Base-by-base conservation (phyloP, 1,140 invertebrate species). In the Probaryconus sp. region DNA sequence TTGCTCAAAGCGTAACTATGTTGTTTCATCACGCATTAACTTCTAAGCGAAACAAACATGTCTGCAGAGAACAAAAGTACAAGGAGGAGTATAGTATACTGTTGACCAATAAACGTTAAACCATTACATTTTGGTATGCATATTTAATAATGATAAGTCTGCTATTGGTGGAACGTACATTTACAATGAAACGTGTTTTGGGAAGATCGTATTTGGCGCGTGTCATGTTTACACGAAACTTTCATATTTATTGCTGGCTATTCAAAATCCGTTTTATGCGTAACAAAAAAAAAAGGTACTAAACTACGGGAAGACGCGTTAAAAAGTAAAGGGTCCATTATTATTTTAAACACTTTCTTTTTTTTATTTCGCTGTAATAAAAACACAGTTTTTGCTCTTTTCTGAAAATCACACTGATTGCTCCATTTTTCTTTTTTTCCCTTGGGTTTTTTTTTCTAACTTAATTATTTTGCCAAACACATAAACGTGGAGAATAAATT, bases 301-400 rank as follows among this genome's bases (percentile, higher is more conserved):
- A n/a, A n/a, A n/a, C n/a, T n/a, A 16, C 43, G 5, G n/a, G 13
- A 11, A n/a, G n/a, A n/a, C n/a, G n/a, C n/a, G n/a, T n/a, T n/a
- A 16, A 61, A 28, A 48, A 48, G 56, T 38, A 61, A 61, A 48
- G 56, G 56, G 31, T 48, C 43, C 17, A 48, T 61, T 30, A 61
- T 61, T 61, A 61, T 61, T 47, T 48, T 61, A 40, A 60, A 37
- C 40, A 47, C 55, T 60, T 60, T 60, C 55, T 60, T 60, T 60
- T 45, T 60, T 60, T 17, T n/a, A n/a, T n/a, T n/a, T n/a, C n/a
- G n/a, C n/a, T n/a, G n/a, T n/a, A n/a, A n/a, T n/a, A n/a, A n/a
- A n/a, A n/a, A n/a, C n/a, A n/a, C n/a, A n/a, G n/a, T n/a, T n/a
- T n/a, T n/a, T n/a, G n/a, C n/a, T n/a, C n/a, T n/a, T n/a, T n/a